These are phyloP conservation scores for Hydraecia micacea DNA, from an alignment of 2,888 invertebrate species.

Conservation along the genomic window DNA sequence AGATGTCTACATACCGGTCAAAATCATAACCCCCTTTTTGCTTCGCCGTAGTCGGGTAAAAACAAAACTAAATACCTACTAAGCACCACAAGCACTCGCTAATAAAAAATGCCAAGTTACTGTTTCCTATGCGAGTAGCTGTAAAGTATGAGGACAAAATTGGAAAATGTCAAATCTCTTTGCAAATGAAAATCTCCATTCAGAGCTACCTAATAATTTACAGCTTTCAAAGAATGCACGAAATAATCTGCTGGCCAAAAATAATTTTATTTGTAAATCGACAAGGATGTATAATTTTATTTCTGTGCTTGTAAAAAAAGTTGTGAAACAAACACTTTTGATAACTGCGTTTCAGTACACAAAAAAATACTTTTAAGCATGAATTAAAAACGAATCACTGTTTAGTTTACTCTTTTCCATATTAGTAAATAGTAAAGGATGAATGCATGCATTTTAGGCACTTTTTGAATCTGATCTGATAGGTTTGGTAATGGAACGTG, in stretches of 20 bases:
- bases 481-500: constrained; percentile 40
- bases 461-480: neutral
- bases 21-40: no score
- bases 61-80: neutral
- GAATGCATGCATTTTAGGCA: neutral
- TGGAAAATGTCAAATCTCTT: neutral
- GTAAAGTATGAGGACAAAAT: neutral
- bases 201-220: no score
- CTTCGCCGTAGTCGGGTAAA: no score
- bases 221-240: neutral
- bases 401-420: constrained; percentile 20
- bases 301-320: constrained; percentile 25
- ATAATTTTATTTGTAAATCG: no score
- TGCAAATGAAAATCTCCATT: neutral
- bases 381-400: neutral
- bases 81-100: neutral
- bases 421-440: constrained; percentile 13
- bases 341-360: constrained; percentile 19
- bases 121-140: neutral
- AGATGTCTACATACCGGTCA: no score
- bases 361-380: neutral
- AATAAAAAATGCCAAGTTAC: neutral
- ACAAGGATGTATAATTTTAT: neutral
- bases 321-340: constrained; percentile 4
- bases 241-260: no score